Evolutionary conservation across 2,888 invertebrate genomes (phyloP), one percentile per base, ranked within the genome.

Genomic region (Marronus borbonicus): DNA sequence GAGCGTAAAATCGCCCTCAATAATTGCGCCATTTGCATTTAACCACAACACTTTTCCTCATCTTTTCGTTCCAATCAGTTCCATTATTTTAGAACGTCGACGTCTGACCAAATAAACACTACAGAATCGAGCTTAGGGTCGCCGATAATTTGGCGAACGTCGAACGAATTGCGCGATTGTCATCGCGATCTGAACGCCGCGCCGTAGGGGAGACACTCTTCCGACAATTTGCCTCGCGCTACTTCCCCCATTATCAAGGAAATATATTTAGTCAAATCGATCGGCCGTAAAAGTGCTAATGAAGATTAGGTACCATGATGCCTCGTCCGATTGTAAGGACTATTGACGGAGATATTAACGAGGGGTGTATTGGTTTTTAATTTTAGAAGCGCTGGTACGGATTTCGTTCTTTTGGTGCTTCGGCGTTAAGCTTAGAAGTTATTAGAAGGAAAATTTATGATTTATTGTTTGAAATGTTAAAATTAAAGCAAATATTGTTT

Each of bases 211-310:
- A 60, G 24, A 60, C 20, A 60, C 60, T 60, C 77, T 79, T 81
- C 76, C 79, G 78, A 68, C 81, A 80, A 81, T 81, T 81, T 55
- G 50, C 31, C 50, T 55, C 55, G 52, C 28, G 55, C 36, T 68
- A 68, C 68, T 28, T 52, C 36, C 39, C 76, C 78, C 79, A 78
- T 77, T 81, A 50, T 76, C 80, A 80, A 80, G 80, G 80, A 81
- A 81, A 78, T 80, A 81, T 80, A 83, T 83, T 83, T 83, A 82
- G 81, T 80, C 68, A 80, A 79, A 77, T 81, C 81, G 80, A 83
- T 83, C 81, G 81, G 66, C 77, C 80, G 83, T 81, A 83, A 83
- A 80, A 82, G 81, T 81, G 80, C 83, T 83, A 83, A 83, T 83
- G 83, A 83, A 82, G 83, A 83, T 83, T 83, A 81, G 82, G 44